Percentiles rank a stretch among this genome's conserved stretches.
These are phyloP conservation scores for Zeuzera pyrina DNA, from an alignment of 2,888 invertebrate species.

Conservation along the genomic window DNA sequence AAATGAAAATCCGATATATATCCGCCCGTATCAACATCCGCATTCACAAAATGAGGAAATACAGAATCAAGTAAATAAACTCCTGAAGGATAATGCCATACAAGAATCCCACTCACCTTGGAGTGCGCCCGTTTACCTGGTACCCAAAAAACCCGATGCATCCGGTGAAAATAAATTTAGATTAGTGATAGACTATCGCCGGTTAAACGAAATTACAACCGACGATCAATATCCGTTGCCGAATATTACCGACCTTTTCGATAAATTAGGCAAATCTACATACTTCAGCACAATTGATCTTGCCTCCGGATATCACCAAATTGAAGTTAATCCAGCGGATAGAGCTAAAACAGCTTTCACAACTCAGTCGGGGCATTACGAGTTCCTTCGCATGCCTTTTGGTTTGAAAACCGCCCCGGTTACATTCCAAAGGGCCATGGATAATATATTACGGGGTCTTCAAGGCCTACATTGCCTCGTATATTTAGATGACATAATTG, in stretches of 20 bases:
- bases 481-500: background rate
- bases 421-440: background rate
- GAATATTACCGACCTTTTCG: background rate
- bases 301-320: background rate
- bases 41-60: too few relatives aligned
- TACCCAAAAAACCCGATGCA: constrained; percentile 17
- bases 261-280: background rate
- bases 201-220: background rate
- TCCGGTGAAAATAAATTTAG: constrained; percentile 16
- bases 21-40: too few relatives aligned
- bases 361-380: constrained; percentile 12
- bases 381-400: constrained; percentile 19
- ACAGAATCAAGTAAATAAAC: too few relatives aligned
- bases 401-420: background rate
- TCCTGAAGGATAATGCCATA: constrained; percentile 15
- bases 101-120: constrained; percentile 15
- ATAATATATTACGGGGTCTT: background rate
- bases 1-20: too few relatives aligned
- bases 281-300: background rate
- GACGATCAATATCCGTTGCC: constrained; percentile 18
- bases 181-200: background rate
- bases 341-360: constrained; percentile 16
- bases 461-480: background rate
- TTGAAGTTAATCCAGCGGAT: background rate
- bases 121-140: constrained; percentile 20